Evolutionary conservation across 2,888 invertebrate genomes (phyloP).

Genomic region (Tipula vernalis): DNA sequence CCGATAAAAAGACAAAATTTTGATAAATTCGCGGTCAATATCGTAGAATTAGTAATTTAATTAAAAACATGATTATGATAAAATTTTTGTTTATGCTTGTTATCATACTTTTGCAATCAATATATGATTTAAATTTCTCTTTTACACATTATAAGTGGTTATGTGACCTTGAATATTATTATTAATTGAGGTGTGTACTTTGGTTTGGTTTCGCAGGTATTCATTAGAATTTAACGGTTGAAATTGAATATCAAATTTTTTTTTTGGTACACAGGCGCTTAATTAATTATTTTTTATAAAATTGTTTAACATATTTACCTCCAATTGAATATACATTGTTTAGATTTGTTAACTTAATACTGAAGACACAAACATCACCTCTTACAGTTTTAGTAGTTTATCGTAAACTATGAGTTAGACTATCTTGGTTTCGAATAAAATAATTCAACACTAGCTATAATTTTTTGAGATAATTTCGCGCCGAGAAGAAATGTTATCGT

Average conservation of each 20-base stretch:
- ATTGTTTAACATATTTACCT: background rate
- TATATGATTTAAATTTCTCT: too few species aligned
- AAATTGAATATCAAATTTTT: background rate
- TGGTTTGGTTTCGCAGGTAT: too few species aligned
- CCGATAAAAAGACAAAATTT: too few species aligned
- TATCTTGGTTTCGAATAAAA: background rate
- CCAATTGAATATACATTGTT: background rate
- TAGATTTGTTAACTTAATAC: background rate
- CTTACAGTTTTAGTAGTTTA: background rate
- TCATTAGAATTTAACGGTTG: too few species aligned
- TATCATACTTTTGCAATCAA: too few species aligned
- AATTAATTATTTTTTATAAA: background rate
- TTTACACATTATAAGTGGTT: too few species aligned
- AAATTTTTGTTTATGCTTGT: too few species aligned
- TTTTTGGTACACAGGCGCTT: background rate
- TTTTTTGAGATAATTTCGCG: background rate
- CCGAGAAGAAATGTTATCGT: background rate
- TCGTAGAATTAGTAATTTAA: too few species aligned
- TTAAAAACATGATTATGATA: too few species aligned
- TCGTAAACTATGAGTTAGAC: background rate
- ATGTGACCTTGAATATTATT: too few species aligned
- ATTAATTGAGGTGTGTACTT: too few species aligned
- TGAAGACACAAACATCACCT: background rate
- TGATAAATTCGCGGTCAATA: too few species aligned
- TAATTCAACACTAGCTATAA: background rate